phyloP scores from a whole-genome alignment of 2,888 invertebrate genomes.

The Cordylochernes scorpioides region DNA sequence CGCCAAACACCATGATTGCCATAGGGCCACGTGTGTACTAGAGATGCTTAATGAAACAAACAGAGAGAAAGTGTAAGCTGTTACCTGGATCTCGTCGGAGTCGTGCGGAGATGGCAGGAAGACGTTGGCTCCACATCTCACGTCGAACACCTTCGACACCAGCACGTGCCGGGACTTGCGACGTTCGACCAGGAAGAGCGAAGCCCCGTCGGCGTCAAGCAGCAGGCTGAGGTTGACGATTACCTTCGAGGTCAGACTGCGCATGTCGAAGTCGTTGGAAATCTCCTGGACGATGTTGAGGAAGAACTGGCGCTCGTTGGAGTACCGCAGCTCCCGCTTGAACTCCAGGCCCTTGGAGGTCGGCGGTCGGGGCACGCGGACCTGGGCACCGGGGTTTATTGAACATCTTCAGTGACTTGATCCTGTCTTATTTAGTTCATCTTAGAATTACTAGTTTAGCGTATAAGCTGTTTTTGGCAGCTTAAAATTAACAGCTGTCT shows the following conservation, averaged over 20 bases:
- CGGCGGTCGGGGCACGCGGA: constrained; percentile 25
- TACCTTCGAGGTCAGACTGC: constrained; percentile 26
- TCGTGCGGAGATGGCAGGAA: constrained; percentile 22
- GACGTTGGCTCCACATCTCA: constrained; percentile 26
- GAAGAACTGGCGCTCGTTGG: constrained; percentile 27
- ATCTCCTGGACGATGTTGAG: constrained; percentile 29
- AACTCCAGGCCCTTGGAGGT: constrained; percentile 26
- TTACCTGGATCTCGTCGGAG: constrained; percentile 24
- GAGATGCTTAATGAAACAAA: no score
- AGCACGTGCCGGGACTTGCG: constrained; percentile 23
- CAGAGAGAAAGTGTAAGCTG: no score
- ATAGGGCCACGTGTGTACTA: no score
- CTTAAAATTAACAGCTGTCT: no score
- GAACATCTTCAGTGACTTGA: no score
- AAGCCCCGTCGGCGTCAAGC: constrained; percentile 26
- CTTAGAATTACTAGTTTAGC: no score
- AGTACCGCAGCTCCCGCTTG: constrained; percentile 21
- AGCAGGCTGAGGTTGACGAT: constrained; percentile 27
- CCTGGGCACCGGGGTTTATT: constrained; percentile 28
- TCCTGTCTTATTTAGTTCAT: no score
- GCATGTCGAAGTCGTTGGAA: constrained; percentile 27
- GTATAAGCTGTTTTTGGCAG: no score
- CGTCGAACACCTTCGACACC: constrained; percentile 28
- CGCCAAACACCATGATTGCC: no score
- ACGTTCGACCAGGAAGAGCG: constrained; percentile 27